Base-by-base conservation (phyloP, 2,888 invertebrate genomes). In the Lasioglossum calceatum region DNA sequence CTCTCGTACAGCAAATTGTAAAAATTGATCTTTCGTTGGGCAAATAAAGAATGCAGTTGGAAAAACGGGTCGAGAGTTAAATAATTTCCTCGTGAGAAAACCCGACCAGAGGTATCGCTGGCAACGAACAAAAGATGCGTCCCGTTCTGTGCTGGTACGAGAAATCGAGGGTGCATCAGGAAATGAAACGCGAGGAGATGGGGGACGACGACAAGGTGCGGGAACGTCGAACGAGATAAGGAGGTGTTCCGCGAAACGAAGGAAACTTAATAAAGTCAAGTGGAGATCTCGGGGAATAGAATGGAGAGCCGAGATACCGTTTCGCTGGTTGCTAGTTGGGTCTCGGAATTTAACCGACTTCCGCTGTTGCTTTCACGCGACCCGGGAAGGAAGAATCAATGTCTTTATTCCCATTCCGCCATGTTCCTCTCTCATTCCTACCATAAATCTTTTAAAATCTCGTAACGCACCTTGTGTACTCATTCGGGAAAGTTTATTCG, bases 251-350 rank as follows among this genome's bases (percentile, higher is more conserved):
- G 74, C 39, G 75, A 47, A 75, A 67, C 81, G 72, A 72, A 44
- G 76, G 80, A 44, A 72, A 84, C 72, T 84, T 84, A 73, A 77
- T 81, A 81, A 81, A 82, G 61, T 58, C 67, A 64, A 73, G 58
- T 10, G 82, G 47, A 74, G 73, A 82, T 58, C 82, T 47, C 42
- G 8, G 73, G 67, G 44, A 81, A 47, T 67, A 73, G 58, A 84
- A 81, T 74, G 81, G 81, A 77, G 81, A 84, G n/a, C 67, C 36
- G 81, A 81, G 81, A 81, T 72, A 77, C 72, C 76, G 79, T n/a
- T 10, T 32, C 42, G 47, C 64, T 36, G n/a, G 39, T 50, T 42
- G 50, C 23, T 32, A 32, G 44, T 27, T 54, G n/a, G 50, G 36
- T 74, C 74, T 61, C 50, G 67, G 73, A 81, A 73, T 81, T 47